Evolutionary conservation across 1,140 invertebrate genomes (phyloP), one percentile per base, ranked within the genome.

Genomic region (Lanistes nyassanus): DNA sequence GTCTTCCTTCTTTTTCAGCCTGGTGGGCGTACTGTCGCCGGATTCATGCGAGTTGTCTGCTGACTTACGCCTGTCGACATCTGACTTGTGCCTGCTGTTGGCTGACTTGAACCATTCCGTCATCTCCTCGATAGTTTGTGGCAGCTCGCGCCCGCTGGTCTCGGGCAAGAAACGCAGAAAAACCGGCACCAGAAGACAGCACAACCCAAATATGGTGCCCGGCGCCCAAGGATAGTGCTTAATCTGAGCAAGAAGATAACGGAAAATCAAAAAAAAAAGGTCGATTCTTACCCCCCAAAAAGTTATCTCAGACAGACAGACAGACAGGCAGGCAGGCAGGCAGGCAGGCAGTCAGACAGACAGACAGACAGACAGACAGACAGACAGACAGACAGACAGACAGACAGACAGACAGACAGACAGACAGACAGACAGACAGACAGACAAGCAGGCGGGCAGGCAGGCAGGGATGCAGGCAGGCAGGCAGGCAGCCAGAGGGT

Each of bases 111-210:
- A 73, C 77, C 73, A 77, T 47, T 70, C 47, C 6, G 65, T 76
- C 21, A 81, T 51, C n/a, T 81, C 80, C 3, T 69, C 72, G 21
- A 79, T 68, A 2, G 75, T 81, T 76, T 79, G 78, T 13, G 80
- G 80, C n/a, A 81, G 47, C 53, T 81, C 77, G 16, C 77, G 39
- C 2, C 77, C 80, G n/a, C 62, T 39, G 2, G 80, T 79, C 71
- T 81, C 80, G 6, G 80, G 80, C 26, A 81, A 56, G 51, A 79
- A 79, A 0, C 42, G 29, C 29, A 79, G 23, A 7, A 81, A 37
- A 21, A 81, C 56, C 0, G 70, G 53, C 0, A 71, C 71, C 1
- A 79, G 23, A 11, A 81, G 29, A 58, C 78, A 79, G 29, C 76
- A 47, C 13, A 62, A 36, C 11, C 73, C 58, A 36, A 76, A 77